These are phyloP conservation scores for Aleiodes sp. DNA, from an alignment of 1,140 invertebrate species.

Conservation along the genomic window DNA sequence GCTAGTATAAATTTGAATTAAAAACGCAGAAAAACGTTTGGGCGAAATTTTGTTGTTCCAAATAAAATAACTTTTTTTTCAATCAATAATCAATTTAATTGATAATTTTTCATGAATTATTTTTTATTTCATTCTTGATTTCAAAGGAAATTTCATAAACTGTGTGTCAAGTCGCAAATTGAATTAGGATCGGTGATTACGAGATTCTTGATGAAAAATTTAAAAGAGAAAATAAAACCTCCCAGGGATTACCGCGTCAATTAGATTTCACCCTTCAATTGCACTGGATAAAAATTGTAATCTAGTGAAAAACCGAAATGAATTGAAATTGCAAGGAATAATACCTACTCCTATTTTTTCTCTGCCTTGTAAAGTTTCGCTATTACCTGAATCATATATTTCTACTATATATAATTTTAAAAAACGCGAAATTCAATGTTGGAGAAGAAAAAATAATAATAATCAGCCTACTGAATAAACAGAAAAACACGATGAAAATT, in stretches of 20 bases:
- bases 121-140: too few species aligned
- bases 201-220: not conserved
- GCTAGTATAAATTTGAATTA: not conserved
- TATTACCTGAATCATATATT: too few species aligned
- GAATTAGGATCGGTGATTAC: too few species aligned
- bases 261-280: not conserved
- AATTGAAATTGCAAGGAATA: too few species aligned
- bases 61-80: not conserved
- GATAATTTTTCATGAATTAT: not conserved
- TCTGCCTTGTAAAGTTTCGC: too few species aligned
- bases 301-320: too few species aligned
- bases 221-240: not conserved
- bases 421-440: too few species aligned
- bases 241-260: conserved; percentile 6
- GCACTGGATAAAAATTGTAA: not conserved
- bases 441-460: not conserved
- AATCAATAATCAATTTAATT: not conserved
- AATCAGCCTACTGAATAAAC: not conserved
- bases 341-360: too few species aligned
- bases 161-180: too few species aligned
- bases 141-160: too few species aligned
- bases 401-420: too few species aligned
- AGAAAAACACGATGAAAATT: not conserved
- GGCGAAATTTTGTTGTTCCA: not conserved
- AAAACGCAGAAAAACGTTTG: too few species aligned